A percentile compares a stretch with the other conserved stretches of the same genome.
These are phyloP conservation scores for Lepidostoma basale DNA, from an alignment of 1,140 invertebrate genomes.

Conservation along the genomic window DNA sequence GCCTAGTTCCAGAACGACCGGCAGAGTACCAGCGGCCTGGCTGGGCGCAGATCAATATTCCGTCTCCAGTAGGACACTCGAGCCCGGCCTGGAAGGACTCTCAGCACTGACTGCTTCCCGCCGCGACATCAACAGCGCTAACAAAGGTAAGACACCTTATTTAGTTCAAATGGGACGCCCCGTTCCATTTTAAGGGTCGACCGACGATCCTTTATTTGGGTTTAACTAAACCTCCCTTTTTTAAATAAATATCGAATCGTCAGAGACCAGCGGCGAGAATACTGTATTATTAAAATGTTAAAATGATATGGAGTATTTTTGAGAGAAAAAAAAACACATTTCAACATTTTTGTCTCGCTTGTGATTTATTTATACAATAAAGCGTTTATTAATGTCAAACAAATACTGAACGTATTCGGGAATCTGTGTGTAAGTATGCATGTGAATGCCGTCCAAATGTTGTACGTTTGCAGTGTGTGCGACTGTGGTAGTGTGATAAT, in stretches of 20 bases:
- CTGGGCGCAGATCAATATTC: slow-evolving; percentile 16
- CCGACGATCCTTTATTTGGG: background rate
- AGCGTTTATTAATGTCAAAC: too few relatives aligned
- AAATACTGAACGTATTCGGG: too few relatives aligned
- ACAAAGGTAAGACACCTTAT: slow-evolving; percentile 12
- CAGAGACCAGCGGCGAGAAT: background rate
- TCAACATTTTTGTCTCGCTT: too few relatives aligned
- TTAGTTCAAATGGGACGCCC: background rate
- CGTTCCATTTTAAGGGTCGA: background rate
- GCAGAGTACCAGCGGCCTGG: background rate
- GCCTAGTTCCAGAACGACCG: background rate
- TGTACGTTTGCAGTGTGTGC: too few relatives aligned
- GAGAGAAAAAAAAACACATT: too few relatives aligned
- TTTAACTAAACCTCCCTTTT: background rate
- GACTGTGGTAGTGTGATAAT: slow-evolving; percentile 2
- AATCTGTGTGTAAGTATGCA: too few relatives aligned
- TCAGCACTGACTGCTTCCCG: background rate
- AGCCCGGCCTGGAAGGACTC: slow-evolving; percentile 10
- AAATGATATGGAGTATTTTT: too few relatives aligned
- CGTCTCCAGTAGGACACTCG: slow-evolving; percentile 19
- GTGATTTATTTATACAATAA: too few relatives aligned
- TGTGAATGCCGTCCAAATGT: too few relatives aligned
- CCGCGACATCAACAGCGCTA: background rate
- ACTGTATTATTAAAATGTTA: too few relatives aligned
- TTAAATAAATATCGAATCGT: background rate